These are phyloP conservation scores for Monochamus alternatus DNA, from an alignment of 2,888 invertebrate genomes.

Conservation along the genomic window DNA sequence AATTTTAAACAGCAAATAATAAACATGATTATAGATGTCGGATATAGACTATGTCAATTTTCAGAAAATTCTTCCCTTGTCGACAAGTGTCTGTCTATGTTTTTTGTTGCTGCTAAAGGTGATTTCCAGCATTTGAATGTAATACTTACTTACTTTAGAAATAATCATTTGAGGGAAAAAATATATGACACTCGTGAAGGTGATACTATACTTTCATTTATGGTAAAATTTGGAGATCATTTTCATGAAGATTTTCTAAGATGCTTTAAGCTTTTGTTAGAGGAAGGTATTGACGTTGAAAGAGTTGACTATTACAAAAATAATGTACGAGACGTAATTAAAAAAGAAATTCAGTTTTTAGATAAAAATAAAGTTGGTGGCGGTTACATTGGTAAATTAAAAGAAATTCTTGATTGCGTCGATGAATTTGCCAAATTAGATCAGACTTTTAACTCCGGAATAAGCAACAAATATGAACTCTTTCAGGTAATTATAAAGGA, in stretches of 20 bases:
- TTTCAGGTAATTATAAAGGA: conserved; percentile 2
- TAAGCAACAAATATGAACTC: conserved; percentile 10
- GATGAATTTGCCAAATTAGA: background rate
- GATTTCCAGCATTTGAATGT: background rate
- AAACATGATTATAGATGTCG: conserved; percentile 26
- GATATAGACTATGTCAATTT: conserved; percentile 4
- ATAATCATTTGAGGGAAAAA: background rate
- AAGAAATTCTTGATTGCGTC: no score
- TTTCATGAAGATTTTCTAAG: background rate
- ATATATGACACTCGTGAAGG: conserved; percentile 28
- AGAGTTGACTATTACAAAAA: conserved; percentile 27
- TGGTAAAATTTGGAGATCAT: conserved; percentile 30
- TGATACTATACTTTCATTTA: conserved; percentile 28
- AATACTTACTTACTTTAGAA: conserved; percentile 14
- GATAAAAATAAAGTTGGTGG: background rate
- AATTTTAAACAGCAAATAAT: conserved; percentile 18
- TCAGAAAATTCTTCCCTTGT: background rate
- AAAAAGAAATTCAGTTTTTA: conserved; percentile 16
- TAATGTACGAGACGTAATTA: background rate
- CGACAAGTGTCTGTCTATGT: background rate
- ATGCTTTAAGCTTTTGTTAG: conserved; percentile 6
- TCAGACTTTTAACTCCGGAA: background rate
- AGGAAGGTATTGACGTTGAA: conserved; percentile 10
- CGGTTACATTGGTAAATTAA: background rate
- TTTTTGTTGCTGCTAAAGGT: conserved; percentile 28